Evolutionary conservation across 23 tunicate species (phyloP).

Genomic region (Diplosoma virens): DNA sequence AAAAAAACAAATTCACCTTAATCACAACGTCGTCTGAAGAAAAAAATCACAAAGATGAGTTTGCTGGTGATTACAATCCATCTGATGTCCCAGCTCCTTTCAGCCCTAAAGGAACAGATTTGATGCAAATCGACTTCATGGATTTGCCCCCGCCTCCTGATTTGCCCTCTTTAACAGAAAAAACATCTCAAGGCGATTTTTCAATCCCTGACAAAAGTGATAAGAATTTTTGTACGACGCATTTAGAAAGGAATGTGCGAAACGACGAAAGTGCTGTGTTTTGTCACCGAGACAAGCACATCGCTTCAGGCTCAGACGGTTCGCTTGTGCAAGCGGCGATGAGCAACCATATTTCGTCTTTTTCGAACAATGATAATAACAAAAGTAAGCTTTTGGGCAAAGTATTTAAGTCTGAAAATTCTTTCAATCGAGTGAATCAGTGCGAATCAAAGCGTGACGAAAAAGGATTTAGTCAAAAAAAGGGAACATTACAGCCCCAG

Average conservation of each 20-base stretch:
- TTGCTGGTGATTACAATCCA: not conserved
- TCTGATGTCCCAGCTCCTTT: conserved; percentile 18
- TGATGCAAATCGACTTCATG: not conserved
- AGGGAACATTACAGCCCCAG: not conserved
- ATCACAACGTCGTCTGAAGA: too few species aligned
- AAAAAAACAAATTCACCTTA: too few species aligned
- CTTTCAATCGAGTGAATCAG: not conserved
- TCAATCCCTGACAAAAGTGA: not conserved
- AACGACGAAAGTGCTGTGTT: not conserved
- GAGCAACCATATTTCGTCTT: too few species aligned
- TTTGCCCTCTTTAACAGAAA: conserved; percentile 34
- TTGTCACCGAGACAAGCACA: conserved; percentile 4
- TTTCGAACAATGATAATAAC: not conserved
- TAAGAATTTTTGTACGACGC: not conserved
- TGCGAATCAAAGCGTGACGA: not conserved
- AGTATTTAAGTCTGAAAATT: not conserved
- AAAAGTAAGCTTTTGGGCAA: not conserved
- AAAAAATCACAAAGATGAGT: not conserved
- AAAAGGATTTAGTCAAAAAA: not conserved
- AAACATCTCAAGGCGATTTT: too few species aligned
- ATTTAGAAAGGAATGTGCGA: not conserved
- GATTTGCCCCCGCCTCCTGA: conserved; percentile 49
- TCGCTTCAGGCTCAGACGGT: conserved; percentile 18
- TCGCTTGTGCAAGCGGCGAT: not conserved
- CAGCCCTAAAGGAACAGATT: not conserved